Percentiles rank a stretch among this genome's conserved stretches.
Conservation (phyloP, 2,888 invertebrate genomes). For the Drosophila merina region DNA sequence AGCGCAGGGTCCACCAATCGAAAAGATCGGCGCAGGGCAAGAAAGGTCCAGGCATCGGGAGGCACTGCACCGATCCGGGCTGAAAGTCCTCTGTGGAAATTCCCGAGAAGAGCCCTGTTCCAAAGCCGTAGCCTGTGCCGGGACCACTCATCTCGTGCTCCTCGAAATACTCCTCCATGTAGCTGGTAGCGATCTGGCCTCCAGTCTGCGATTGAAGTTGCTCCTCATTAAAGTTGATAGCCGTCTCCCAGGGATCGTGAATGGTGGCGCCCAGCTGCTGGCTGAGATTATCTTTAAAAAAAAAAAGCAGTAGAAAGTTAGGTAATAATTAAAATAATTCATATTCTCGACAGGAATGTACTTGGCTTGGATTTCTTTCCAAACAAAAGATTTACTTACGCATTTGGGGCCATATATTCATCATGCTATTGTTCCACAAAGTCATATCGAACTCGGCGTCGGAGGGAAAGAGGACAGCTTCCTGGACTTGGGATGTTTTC, state of each 20-base stretch:
- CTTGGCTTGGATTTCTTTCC: no score
- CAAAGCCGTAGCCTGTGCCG: slow-evolving; percentile 62
- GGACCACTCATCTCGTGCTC: slow-evolving; percentile 84
- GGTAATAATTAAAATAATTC: no score
- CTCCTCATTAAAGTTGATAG: slow-evolving; percentile 49
- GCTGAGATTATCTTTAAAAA: slow-evolving; percentile 88
- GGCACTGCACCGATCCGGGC: slow-evolving; percentile 86
- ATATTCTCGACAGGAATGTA: no score
- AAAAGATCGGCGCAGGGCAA: slow-evolving; percentile 97
- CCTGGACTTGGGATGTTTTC: slow-evolving; percentile 85
- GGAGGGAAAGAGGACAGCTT: slow-evolving; percentile 89
- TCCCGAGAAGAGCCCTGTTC: slow-evolving; percentile 79
- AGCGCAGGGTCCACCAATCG: slow-evolving; percentile 98
- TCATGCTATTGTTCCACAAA: slow-evolving; percentile 91
- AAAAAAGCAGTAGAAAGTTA: no score
- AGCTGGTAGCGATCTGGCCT: slow-evolving; percentile 83
- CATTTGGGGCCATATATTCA: slow-evolving; percentile 93
- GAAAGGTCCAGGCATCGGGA: slow-evolving; percentile 96
- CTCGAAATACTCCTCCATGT: slow-evolving; percentile 90
- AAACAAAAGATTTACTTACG: slow-evolving; percentile 85
- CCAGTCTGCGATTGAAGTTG: slow-evolving; percentile 51
- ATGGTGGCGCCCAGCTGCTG: slow-evolving; percentile 89
- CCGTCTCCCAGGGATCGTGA: slow-evolving; percentile 87
- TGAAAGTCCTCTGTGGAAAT: slow-evolving; percentile 78
- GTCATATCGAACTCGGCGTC: slow-evolving; percentile 89